Evolutionary conservation across 2,888 invertebrate species (phyloP).

Genomic region (Agriopis leucophaearia): DNA sequence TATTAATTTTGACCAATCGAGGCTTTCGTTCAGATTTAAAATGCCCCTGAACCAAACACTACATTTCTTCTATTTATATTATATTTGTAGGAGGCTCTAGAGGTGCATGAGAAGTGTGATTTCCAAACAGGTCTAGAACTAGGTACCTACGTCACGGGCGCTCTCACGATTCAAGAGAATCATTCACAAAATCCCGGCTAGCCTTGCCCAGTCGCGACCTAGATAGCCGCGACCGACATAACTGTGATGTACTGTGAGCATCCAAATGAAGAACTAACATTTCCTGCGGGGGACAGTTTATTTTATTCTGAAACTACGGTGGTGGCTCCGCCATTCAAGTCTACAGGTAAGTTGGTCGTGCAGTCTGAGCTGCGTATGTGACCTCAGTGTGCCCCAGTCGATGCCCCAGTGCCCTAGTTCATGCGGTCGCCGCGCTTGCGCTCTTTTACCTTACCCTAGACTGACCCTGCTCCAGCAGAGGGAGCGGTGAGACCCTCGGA

Average conservation of each 20-base stretch:
- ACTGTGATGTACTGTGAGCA: not conserved
- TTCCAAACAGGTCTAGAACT: not conserved
- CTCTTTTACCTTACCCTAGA: conserved; percentile 41
- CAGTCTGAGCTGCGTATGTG: not conserved
- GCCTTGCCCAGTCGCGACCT: not conserved
- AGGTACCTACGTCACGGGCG: not conserved
- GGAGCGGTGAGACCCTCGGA: too few species aligned
- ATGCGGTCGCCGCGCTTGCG: conserved; percentile 68
- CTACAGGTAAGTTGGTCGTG: not conserved
- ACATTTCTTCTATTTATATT: too few species aligned
- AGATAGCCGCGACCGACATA: not conserved
- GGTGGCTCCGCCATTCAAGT: not conserved
- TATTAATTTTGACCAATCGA: too few species aligned
- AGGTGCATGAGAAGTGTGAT: too few species aligned
- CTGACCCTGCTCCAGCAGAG: conserved; percentile 10
- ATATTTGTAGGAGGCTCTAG: too few species aligned
- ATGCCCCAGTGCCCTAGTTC: conserved; percentile 79
- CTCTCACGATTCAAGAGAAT: not conserved
- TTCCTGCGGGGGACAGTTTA: not conserved
- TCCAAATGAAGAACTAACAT: not conserved
- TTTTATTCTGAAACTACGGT: not conserved
- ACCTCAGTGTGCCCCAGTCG: conserved; percentile 59
- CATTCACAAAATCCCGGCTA: conserved; percentile 10
- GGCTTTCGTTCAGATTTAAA: too few species aligned
- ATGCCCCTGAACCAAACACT: too few species aligned